Evolutionary conservation across 2,113 vertebrate species (phyloP), one percentile per base, ranked within the genome.

Genomic region (Hydrochoerus hydrochaeris): DNA sequence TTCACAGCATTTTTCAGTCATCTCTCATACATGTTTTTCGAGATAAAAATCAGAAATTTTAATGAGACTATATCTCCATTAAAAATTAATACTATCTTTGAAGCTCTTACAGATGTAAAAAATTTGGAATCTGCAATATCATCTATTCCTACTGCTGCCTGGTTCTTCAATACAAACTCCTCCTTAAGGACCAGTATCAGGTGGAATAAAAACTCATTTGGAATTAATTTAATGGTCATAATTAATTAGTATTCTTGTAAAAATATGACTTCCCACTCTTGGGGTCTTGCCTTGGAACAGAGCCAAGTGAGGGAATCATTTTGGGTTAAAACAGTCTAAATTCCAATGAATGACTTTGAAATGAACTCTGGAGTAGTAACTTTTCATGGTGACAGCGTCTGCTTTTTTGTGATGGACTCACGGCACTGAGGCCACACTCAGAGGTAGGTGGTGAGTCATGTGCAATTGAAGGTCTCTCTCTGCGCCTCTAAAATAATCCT

Each of bases 141-240:
- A 69, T 80, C 41, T 35, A 0, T 85, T 85, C 26, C 44, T 80
- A 13, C 41, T 10, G 67, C 41, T 10, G 67, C 30, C n/a, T 30
- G 85, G 28, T 84, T 52, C 75, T 44, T 57, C 30, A 30, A 78
- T 52, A 46, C 19, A 73, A 80, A 81, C 17, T 54, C 20, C 89
- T 85, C 17, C 26, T 78, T 67, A 49, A 73, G 52, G 12, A 78
- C 9, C 44, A 90, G 41, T 24, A 81, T 52, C 19, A 71, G 52
- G 17, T 85, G 88, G 38, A 89, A 65, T 83, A 80, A 94, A 96
- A 95, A 35, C 9, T 12, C 41, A 62, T 75, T 82, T 95, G 65
- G 65, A 75, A 65, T 94, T 82, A 57, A 85, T 81, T 94, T 87
- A 75, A 62, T 44, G n/a, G 41, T 54, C 69, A 65, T 44, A 28